These are phyloP conservation scores for Chrysemys picta DNA, from an alignment of 2,113 vertebrate genomes.

Conservation along the genomic window DNA sequence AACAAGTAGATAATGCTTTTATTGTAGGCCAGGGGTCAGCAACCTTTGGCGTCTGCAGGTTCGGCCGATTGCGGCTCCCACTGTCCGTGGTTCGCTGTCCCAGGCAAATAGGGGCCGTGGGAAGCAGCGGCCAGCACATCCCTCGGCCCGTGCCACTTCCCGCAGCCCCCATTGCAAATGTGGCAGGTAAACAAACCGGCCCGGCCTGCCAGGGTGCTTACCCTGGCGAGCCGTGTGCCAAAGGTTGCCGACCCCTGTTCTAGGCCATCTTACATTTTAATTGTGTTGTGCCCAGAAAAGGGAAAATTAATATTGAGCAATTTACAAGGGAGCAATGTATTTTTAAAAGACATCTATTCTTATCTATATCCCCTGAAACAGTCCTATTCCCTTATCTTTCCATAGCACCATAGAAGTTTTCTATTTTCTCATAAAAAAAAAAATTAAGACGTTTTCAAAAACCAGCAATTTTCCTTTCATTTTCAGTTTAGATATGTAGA, in stretches of 20 bases:
- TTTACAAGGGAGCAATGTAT: not conserved
- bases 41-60: no score
- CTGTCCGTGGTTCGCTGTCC: no score
- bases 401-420: not conserved
- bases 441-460: not conserved
- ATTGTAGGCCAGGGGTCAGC: not conserved
- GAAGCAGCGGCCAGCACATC: no score
- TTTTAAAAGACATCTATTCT: not conserved
- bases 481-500: not conserved
- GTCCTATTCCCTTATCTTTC: not conserved
- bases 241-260: not conserved
- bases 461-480: not conserved
- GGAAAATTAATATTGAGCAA: not conserved
- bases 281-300: not conserved
- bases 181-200: no score
- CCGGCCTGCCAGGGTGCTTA: no score
- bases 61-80: no score
- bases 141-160: no score
- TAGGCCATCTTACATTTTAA: not conserved
- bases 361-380: not conserved
- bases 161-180: no score
- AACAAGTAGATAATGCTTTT: not conserved
- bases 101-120: no score
- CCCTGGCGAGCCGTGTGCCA: no score
- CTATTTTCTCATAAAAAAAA: rapidly evolving